A percentile compares a stretch with the other conserved stretches of the same genome.
Conservation (phyloP, 2,888 invertebrate genomes). For the Meiosimyza platycephala region DNA sequence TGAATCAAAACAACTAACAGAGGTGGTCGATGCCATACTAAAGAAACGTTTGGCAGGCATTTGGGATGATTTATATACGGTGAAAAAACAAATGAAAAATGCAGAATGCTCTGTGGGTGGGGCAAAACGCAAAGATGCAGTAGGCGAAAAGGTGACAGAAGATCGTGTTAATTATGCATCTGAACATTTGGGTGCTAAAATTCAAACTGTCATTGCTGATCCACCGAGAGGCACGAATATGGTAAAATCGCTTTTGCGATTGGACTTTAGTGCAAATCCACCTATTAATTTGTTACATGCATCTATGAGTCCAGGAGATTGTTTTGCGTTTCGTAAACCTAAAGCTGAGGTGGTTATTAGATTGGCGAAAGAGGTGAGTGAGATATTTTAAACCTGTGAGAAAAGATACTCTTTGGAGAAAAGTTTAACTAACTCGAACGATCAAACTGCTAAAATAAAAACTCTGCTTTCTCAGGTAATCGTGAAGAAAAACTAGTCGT, state of each 20-base stretch:
- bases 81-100: conserved; percentile 50
- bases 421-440: no score
- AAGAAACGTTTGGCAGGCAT: conserved; percentile 51
- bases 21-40: conserved; percentile 50
- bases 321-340: conserved; percentile 52
- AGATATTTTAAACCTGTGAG: not conserved
- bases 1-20: conserved; percentile 42
- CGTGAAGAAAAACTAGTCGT: no score
- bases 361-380: conserved; percentile 47
- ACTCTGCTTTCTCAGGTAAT: no score
- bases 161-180: conserved; percentile 55
- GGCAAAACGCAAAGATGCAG: not conserved
- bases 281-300: conserved; percentile 54
- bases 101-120: conserved; percentile 34
- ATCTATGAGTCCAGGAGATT: conserved; percentile 52
- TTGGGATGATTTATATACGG: conserved; percentile 53
- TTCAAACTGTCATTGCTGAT: conserved; percentile 46
- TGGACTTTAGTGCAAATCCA: conserved; percentile 55
- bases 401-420: no score
- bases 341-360: conserved; percentile 50
- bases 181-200: conserved; percentile 55
- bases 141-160: not conserved
- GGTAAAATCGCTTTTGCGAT: conserved; percentile 47
- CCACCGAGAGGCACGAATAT: conserved; percentile 49
- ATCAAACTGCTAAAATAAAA: no score